Evolutionary conservation across 1,140 invertebrate genomes (phyloP), one percentile per base, ranked within the genome.

Genomic region (Aricia agestis): DNA sequence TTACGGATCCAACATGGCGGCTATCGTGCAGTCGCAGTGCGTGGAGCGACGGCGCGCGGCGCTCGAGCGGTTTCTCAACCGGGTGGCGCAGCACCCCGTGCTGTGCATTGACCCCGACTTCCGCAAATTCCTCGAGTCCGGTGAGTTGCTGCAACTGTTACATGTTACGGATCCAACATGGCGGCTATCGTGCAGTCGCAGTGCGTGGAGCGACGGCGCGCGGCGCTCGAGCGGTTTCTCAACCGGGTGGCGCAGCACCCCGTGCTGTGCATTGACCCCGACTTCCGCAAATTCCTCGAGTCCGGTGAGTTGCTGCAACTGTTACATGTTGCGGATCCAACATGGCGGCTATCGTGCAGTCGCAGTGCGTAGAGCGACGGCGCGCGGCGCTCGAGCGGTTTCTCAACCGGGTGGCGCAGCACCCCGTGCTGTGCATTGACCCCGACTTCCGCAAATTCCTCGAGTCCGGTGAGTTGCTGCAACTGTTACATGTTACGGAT

Each of bases 371-470:
- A 13, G 98, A 99, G 87, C 95, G 96, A 84, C 93, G 99, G 65
- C 94, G 98, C 76, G 96, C 97, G 13, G 95, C 97, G 2, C 93
- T 99, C 17, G 98, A 99, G 87, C 93, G 99, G 70, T 99, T 97
- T 92, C 92, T 99, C 11, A 96, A 97, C 80, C 94, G 98, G 75
- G 97, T 97, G 65, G 97, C 97, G 7, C 93, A 95, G 75, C 98
- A 99, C 93, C 96, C 97, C 1, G 94, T 97, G 45, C 92, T 99
- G 6, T 94, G 97, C 68, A 94, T 97, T 42, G 99, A 99, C 92
- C 96, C 98, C 17, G 98, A 99, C 92, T 99, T 99, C 88, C 94
- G 98, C 78, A 98, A 99, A 91, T 99, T 99, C 92, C 93, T 99
- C 52, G 98, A 99, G 92, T 94, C 97, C 86, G 96, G 95, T 96